Percentiles rank a stretch among this genome's conserved stretches.
These are phyloP conservation scores for Vanessa atalanta DNA, from an alignment of 1,140 invertebrate species.

Conservation along the genomic window DNA sequence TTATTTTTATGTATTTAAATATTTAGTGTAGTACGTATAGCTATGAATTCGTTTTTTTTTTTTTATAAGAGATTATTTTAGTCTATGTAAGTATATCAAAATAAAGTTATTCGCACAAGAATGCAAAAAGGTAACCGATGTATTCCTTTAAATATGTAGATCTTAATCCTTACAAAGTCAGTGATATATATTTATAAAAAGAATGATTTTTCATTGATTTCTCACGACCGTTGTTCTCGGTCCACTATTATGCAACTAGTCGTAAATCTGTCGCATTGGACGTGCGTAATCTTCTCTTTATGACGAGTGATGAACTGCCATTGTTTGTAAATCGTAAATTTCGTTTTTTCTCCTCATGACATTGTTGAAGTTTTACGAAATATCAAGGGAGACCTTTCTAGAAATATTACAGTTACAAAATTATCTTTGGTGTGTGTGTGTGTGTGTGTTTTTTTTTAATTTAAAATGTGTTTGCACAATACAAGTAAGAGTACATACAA, in stretches of 20 bases:
- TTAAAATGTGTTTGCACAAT: neutral
- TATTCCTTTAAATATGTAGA: neutral
- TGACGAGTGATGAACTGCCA: constrained; percentile 70
- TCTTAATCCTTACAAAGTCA: neutral
- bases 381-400: neutral
- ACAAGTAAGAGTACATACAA: neutral
- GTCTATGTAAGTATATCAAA: too few relatives aligned
- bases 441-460: neutral
- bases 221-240: constrained; percentile 14
- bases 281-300: constrained; percentile 71
- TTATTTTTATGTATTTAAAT: too few relatives aligned
- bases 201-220: neutral
- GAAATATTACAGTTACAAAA: neutral
- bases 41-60: too few relatives aligned
- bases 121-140: too few relatives aligned
- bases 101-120: neutral
- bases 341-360: constrained; percentile 42
- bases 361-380: neutral
- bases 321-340: constrained; percentile 65
- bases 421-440: neutral
- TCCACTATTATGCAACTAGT: constrained; percentile 60
- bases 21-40: too few relatives aligned
- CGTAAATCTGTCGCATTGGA: constrained; percentile 66
- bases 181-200: neutral
- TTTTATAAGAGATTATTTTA: too few relatives aligned